Evolutionary conservation across 1,140 invertebrate genomes (phyloP).

Genomic region (Drosophila equinoxialis): DNA sequence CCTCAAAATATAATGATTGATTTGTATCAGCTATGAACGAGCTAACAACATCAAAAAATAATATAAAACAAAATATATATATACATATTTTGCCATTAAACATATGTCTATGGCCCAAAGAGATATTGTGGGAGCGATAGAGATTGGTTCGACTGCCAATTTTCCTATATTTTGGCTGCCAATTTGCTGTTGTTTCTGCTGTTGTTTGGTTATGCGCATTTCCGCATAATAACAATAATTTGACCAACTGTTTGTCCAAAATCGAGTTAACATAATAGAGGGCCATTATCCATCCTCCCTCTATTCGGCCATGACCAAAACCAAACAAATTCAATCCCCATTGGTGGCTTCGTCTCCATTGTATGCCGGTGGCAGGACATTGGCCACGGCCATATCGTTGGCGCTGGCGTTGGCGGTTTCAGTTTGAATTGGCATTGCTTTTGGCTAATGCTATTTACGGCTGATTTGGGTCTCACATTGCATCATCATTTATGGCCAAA

Average conservation of each 20-base stretch:
- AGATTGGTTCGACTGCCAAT: constrained; percentile 52
- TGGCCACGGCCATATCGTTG: constrained; percentile 20
- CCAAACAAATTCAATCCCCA: constrained; percentile 12
- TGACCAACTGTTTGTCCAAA: constrained; percentile 73
- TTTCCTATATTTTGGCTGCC: constrained; percentile 50
- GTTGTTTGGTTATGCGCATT: constrained; percentile 51
- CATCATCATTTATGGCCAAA: constrained; percentile 43
- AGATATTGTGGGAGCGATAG: constrained; percentile 8
- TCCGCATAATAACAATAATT: constrained; percentile 79
- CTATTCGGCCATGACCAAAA: constrained; percentile 38
- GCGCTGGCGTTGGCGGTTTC: constrained; percentile 34
- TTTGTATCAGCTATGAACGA: constrained; percentile 73
- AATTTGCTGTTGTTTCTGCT: constrained; percentile 55
- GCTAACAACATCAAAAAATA: constrained; percentile 36
- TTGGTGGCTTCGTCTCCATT: constrained; percentile 53
- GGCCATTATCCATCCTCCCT: constrained; percentile 35
- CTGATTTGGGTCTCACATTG: constrained; percentile 28
- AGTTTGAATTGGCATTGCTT: constrained; percentile 15
- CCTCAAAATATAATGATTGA: constrained; percentile 72
- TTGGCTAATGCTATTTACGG: not conserved
- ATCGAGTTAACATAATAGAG: constrained; percentile 76
- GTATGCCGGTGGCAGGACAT: constrained; percentile 51
- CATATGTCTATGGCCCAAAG: constrained; percentile 27
- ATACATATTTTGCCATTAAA: constrained; percentile 51
- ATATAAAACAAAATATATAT: constrained; percentile 1